Evolutionary conservation across 2,113 vertebrate genomes (phyloP).

Genomic region (Rostratula benghalensis): DNA sequence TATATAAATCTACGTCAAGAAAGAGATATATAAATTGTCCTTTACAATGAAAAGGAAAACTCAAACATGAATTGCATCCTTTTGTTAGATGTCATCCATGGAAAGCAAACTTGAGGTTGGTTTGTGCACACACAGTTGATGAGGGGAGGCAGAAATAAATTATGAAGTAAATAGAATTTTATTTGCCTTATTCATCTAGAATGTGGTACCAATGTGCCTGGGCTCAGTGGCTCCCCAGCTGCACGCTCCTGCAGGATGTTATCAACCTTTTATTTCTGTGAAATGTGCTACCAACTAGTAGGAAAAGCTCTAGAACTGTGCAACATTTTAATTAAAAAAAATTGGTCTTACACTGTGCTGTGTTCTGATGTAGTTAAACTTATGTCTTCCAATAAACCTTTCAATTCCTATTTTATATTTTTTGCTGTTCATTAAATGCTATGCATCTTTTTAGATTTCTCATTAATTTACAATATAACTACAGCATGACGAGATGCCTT

Average conservation of each 20-base stretch:
- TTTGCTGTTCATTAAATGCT: neutral
- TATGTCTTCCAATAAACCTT: neutral
- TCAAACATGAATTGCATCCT: neutral
- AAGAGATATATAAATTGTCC: neutral
- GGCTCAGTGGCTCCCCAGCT: constrained; percentile 30
- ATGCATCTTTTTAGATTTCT: neutral
- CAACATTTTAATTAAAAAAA: constrained; percentile 8
- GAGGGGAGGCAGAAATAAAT: constrained; percentile 34
- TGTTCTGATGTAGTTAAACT: neutral
- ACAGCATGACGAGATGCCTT: neutral
- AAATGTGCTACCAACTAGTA: neutral
- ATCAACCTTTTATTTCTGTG: constrained; percentile 8
- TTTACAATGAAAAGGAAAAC: constrained; percentile 15
- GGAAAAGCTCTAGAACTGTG: neutral
- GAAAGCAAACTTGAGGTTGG: constrained; percentile 8
- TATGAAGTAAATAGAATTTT: constrained; percentile 45
- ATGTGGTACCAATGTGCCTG: constrained; percentile 12
- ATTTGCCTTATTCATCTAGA: constrained; percentile 62
- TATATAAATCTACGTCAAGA: neutral
- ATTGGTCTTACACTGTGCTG: neutral
- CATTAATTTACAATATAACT: neutral
- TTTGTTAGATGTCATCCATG: neutral
- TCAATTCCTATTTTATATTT: neutral
- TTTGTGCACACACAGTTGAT: neutral
- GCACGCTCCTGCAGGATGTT: neutral